Conservation (phyloP, 2,113 vertebrate genomes). For the Trematocara marginatum region DNA sequence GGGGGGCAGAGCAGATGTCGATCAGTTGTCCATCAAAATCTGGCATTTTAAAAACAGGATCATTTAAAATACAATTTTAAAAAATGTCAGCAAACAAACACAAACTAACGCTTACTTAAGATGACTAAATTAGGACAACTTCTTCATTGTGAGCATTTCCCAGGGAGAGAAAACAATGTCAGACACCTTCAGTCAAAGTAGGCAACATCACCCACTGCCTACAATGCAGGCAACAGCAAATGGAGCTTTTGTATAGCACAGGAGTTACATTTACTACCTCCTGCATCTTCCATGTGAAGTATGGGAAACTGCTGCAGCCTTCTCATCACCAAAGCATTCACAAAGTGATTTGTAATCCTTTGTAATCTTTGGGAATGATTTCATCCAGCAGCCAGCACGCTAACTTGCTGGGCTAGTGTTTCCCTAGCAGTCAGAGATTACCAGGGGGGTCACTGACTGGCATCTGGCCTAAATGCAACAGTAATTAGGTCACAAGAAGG, state of each 20-base stretch:
- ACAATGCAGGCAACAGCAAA: background rate
- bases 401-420: background rate
- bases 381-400: fast-evolving
- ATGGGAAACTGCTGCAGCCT: background rate
- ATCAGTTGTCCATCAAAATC: background rate
- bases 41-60: background rate
- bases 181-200: background rate
- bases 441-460: background rate
- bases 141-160: background rate
- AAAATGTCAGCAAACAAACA: background rate
- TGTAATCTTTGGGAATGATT: background rate
- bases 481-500: background rate
- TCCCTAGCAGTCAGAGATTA: background rate
- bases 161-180: background rate
- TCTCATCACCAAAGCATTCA: background rate
- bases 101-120: background rate
- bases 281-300: background rate
- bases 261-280: background rate
- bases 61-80: background rate
- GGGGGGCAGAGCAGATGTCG: background rate
- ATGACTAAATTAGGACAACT: background rate
- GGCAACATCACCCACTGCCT: background rate
- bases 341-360: background rate
- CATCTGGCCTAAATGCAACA: background rate
- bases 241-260: background rate